A percentile compares a stretch with the other conserved stretches of the same genome.
Evolutionary conservation across 2,797 vertebrate species (phyloP).

Genomic region (Chelidonichthys spinosus): DNA sequence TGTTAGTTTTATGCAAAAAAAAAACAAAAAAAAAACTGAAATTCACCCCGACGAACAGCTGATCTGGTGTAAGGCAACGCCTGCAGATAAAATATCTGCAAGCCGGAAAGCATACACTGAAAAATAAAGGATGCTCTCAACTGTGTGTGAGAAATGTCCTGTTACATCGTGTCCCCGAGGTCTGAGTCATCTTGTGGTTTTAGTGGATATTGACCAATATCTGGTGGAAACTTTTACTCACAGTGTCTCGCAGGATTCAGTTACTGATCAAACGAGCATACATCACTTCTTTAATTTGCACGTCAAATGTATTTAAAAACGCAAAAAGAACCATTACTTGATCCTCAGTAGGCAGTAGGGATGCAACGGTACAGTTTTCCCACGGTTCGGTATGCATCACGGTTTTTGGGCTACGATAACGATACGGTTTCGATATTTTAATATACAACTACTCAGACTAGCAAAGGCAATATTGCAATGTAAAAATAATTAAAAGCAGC

Average conservation of each 20-base stretch:
- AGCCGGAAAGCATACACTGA: conserved; percentile 2
- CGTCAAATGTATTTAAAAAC: neutral
- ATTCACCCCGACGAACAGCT: conserved; percentile 18
- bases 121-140: conserved; percentile 30
- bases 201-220: conserved; percentile 24
- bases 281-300: neutral
- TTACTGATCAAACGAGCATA: neutral
- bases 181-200: conserved; percentile 42
- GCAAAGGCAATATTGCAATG: no score
- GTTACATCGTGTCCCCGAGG: conserved; percentile 20
- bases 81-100: conserved; percentile 5
- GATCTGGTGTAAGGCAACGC: conserved; percentile 28
- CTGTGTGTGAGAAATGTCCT: conserved; percentile 18
- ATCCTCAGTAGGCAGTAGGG: neutral
- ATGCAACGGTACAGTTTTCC: no score
- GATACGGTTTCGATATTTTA: no score
- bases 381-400: no score
- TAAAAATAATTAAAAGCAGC: no score
- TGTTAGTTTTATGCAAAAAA: neutral
- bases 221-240: conserved; percentile 44
- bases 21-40: conserved; percentile 11
- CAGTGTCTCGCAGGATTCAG: neutral
- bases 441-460: no score
- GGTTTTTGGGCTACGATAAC: no score
- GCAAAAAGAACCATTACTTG: neutral